phyloP scores from a whole-genome alignment of 2,113 vertebrate species.

The Otis tarda region DNA sequence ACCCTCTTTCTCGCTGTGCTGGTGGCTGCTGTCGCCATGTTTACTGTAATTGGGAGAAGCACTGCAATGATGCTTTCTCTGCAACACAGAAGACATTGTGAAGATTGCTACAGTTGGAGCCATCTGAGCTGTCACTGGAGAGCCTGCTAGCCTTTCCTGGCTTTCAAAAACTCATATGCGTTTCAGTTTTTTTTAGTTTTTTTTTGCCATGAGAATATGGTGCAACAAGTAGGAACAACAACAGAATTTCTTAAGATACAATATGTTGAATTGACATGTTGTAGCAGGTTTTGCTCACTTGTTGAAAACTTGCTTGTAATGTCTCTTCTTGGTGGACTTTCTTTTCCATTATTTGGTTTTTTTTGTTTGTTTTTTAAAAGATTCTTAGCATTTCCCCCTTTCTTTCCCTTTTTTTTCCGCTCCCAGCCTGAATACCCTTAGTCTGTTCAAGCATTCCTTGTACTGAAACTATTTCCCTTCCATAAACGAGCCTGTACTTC shows the following conservation, averaged over 20 bases:
- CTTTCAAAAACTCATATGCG: accelerated
- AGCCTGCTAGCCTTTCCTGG: background rate
- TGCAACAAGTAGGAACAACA: background rate
- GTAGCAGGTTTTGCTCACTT: background rate
- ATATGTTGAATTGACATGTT: background rate
- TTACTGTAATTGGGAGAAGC: background rate
- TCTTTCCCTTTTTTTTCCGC: background rate
- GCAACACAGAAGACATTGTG: background rate
- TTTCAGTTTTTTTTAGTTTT: background rate
- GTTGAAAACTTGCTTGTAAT: background rate
- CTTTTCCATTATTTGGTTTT: background rate
- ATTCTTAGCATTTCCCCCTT: background rate
- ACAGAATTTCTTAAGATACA: background rate
- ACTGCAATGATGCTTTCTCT: background rate
- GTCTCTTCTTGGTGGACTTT: background rate
- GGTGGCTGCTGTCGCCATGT: background rate
- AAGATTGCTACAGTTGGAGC: background rate
- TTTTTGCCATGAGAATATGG: background rate
- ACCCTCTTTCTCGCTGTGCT: background rate
- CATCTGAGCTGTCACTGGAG: background rate
- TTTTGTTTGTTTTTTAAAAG: background rate
- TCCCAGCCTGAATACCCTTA: background rate
- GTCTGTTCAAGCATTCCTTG: background rate
- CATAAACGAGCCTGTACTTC: background rate
- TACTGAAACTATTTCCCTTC: background rate